Evolutionary conservation across 2,797 vertebrate species (phyloP).

Genomic region (Prunella strophiata): DNA sequence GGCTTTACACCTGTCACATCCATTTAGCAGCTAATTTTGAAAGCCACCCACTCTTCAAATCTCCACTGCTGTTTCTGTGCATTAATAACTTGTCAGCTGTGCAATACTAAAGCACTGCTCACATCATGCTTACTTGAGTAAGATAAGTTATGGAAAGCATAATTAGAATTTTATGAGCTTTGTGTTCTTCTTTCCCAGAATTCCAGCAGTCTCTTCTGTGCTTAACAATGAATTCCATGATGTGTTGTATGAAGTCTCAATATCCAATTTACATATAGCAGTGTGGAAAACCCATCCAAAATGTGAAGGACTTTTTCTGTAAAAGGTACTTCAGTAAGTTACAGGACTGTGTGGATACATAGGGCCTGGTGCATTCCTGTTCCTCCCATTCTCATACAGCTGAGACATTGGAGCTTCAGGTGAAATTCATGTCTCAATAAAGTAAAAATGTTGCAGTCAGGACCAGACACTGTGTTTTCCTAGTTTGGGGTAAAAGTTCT

Average conservation of each 20-base stretch:
- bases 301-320: neutral
- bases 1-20: slow-evolving; percentile 48
- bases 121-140: slow-evolving; percentile 11
- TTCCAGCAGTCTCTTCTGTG: neutral
- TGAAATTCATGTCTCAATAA: neutral
- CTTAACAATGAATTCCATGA: neutral
- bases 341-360: neutral
- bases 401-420: neutral
- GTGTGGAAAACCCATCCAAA: neutral
- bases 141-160: slow-evolving; percentile 22
- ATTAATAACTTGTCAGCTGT: slow-evolving; percentile 54
- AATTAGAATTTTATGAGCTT: slow-evolving; percentile 21
- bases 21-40: slow-evolving; percentile 35
- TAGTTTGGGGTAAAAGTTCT: neutral
- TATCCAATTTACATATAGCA: neutral
- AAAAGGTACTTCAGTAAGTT: neutral
- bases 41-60: slow-evolving; percentile 46
- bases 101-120: neutral
- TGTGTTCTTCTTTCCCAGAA: neutral
- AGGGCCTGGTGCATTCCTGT: neutral
- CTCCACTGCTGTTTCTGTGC: slow-evolving; percentile 44
- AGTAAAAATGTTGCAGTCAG: neutral
- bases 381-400: neutral
- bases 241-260: neutral
- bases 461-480: neutral